Conservation (phyloP, 37 sponge, comb jelly and placozoan genomes). For the Haliclona indistincta region DNA sequence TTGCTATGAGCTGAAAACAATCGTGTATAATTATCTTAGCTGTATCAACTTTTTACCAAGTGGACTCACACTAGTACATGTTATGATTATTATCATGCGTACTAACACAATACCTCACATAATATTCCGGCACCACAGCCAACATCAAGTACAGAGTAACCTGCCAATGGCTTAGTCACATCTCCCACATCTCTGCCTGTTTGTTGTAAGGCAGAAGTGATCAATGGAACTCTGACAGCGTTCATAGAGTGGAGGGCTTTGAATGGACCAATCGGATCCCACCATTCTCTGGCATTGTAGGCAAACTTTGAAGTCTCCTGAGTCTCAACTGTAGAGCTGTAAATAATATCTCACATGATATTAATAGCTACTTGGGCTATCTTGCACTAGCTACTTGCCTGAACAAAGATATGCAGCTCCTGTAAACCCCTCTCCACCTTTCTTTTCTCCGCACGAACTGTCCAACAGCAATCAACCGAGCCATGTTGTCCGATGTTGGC, state of each 20-base stretch:
- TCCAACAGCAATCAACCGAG: too few relatives aligned
- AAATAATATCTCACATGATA: neutral
- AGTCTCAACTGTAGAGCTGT: constrained; percentile 9
- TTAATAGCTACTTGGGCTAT: too few relatives aligned
- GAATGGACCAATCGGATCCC: neutral
- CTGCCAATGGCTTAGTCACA: constrained; percentile 31
- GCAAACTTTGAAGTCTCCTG: neutral
- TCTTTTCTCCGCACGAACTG: too few relatives aligned
- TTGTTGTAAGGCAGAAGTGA: constrained; percentile 35
- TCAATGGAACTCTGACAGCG: constrained; percentile 56
- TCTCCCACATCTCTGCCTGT: constrained; percentile 2
- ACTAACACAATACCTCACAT: constrained; percentile 41
- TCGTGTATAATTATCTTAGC: too few relatives aligned
- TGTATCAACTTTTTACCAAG: too few relatives aligned
- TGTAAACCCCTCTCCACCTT: too few relatives aligned
- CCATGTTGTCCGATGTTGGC: too few relatives aligned
- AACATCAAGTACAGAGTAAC: constrained; percentile 51
- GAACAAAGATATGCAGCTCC: too few relatives aligned
- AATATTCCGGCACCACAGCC: constrained; percentile 71
- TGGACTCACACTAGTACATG: too few relatives aligned
- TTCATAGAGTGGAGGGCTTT: constrained; percentile 58
- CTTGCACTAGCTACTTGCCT: too few relatives aligned
- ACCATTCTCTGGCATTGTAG: neutral
- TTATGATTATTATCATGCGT: neutral
- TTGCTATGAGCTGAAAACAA: too few relatives aligned